These are phyloP conservation scores for Marasmarcha lunaedactyla DNA, from an alignment of 2,888 invertebrate species.

Conservation along the genomic window DNA sequence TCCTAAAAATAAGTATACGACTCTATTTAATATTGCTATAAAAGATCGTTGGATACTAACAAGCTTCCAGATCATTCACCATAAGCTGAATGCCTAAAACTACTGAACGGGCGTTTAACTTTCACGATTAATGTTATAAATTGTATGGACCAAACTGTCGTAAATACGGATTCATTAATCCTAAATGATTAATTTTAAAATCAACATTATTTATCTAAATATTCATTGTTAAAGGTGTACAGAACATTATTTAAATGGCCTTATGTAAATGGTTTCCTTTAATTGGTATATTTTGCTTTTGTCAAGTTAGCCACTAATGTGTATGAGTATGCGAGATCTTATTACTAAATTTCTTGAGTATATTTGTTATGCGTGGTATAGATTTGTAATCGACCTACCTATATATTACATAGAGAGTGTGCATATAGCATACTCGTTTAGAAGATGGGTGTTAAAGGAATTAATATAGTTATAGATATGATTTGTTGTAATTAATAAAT, in stretches of 20 bases:
- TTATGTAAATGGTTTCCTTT: slow-evolving; percentile 64
- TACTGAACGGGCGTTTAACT: slow-evolving; percentile 6
- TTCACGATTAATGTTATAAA: slow-evolving; percentile 56
- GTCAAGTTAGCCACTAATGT: slow-evolving; percentile 29
- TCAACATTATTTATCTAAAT: slow-evolving; percentile 59
- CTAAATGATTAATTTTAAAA: slow-evolving; percentile 61
- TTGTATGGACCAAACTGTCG: slow-evolving; percentile 70
- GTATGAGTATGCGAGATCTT: background rate
- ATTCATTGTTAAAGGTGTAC: slow-evolving; percentile 67
- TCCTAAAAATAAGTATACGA: slow-evolving; percentile 1
- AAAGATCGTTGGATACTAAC: background rate
- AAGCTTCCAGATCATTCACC: background rate
- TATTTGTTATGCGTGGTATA: slow-evolving; percentile 33
- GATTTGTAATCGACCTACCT: slow-evolving; percentile 34
- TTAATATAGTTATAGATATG: slow-evolving; percentile 44
- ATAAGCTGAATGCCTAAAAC: slow-evolving; percentile 9
- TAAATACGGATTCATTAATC: slow-evolving; percentile 64
- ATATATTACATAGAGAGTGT: slow-evolving; percentile 6
- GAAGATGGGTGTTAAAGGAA: slow-evolving; percentile 52
- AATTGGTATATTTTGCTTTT: slow-evolving; percentile 52
- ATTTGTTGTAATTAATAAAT: slow-evolving; percentile 17
- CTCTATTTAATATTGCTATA: background rate
- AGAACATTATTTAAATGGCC: slow-evolving; percentile 65
- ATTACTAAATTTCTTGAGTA: background rate
- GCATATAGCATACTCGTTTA: slow-evolving; percentile 38